phyloP scores from a whole-genome alignment of 2,797 vertebrate genomes.

The Chloroceryle inda region DNA sequence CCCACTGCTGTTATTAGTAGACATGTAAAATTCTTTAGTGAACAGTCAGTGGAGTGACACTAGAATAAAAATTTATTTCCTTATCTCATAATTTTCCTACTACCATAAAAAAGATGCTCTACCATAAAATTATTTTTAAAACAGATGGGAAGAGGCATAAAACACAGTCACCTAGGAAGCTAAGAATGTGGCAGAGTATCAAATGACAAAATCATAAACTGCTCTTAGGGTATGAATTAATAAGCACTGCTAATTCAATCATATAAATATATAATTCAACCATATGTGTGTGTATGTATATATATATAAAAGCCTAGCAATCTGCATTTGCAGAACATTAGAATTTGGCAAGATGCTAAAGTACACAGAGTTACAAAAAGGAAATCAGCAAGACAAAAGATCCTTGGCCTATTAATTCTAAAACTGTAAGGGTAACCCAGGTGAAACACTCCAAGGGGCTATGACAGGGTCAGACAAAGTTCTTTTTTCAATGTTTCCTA shows the following conservation, averaged over 20 bases:
- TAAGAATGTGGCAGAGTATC: not conserved
- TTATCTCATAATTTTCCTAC: not conserved
- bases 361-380: not conserved
- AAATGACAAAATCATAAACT: not conserved
- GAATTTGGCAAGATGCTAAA: not conserved
- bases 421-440: not conserved
- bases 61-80: slow-evolving; percentile 16
- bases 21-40: not conserved
- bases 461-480: not conserved
- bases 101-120: not conserved
- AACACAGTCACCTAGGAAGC: not conserved
- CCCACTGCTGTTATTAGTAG: not conserved
- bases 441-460: not conserved
- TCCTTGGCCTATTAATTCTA: not conserved
- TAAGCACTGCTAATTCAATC: not conserved
- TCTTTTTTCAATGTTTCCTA: not conserved
- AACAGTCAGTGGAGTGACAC: not conserved
- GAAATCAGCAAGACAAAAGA: not conserved
- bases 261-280: not conserved
- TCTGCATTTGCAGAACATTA: not conserved
- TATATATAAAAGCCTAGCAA: not conserved
- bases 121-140: not conserved
- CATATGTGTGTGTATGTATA: not conserved
- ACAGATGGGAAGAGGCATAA: not conserved
- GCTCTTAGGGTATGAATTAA: not conserved